Conservation (phyloP, 2,797 vertebrate genomes). For the Liasis olivaceus region DNA sequence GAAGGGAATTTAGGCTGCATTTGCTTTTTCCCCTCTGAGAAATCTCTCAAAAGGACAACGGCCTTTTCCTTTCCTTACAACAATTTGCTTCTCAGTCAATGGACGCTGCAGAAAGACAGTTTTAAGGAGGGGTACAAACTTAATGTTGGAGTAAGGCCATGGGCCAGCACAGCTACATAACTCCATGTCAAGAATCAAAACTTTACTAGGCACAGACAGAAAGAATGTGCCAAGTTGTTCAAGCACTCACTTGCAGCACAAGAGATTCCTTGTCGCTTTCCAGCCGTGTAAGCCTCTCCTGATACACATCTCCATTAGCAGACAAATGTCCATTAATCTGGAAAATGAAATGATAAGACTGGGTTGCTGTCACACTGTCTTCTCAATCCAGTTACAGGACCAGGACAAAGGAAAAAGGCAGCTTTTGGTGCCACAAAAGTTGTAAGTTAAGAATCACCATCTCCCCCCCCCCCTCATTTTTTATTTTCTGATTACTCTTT, state of each 20-base stretch:
- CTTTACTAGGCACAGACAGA: constrained; percentile 25
- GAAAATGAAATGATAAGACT: constrained; percentile 51
- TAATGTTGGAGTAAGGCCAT: not conserved
- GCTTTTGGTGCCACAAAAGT: not conserved
- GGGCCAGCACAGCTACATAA: not conserved
- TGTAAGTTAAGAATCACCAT: not conserved
- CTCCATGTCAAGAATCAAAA: constrained; percentile 17
- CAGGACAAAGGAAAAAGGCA: not conserved
- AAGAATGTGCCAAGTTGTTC: constrained; percentile 7
- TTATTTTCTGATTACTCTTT: not conserved
- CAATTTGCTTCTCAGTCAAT: not conserved
- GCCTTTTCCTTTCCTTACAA: not conserved
- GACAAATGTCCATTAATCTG: constrained; percentile 94
- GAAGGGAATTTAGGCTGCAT: too few species aligned
- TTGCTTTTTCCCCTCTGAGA: not conserved
- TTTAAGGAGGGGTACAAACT: not conserved
- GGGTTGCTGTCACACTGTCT: not conserved
- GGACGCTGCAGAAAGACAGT: not conserved
- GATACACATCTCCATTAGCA: constrained; percentile 89
- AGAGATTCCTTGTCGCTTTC: constrained; percentile 98
- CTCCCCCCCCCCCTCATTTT: too few species aligned
- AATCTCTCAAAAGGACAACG: not conserved
- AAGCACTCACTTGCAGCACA: constrained; percentile 88
- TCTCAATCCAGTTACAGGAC: not conserved
- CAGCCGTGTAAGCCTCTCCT: constrained; percentile 89